Evolutionary conservation across 1,140 invertebrate genomes (phyloP).

Genomic region (Habropoda laboriosa): DNA sequence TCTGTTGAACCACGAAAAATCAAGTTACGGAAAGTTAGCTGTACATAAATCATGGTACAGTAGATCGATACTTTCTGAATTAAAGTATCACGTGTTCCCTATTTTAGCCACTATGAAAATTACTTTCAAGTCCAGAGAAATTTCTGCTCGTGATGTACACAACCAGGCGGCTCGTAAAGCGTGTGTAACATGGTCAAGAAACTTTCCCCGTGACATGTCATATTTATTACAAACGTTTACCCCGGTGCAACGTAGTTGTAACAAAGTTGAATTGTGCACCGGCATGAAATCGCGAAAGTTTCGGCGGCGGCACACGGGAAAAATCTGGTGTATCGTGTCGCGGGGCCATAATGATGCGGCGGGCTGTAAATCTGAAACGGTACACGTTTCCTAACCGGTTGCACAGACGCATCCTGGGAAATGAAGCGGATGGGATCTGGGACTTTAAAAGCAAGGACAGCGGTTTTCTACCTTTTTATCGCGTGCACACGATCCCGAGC

Average conservation of each 20-base stretch:
- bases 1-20: too few relatives aligned
- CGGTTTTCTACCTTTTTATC: constrained; percentile 43
- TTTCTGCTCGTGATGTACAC: too few relatives aligned
- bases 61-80: too few relatives aligned
- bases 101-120: too few relatives aligned
- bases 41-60: too few relatives aligned
- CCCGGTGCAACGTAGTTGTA: too few relatives aligned
- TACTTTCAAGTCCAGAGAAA: too few relatives aligned
- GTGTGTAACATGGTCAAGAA: not conserved
- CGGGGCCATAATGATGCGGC: constrained; percentile 10
- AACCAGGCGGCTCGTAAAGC: not conserved
- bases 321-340: constrained; percentile 9
- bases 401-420: constrained; percentile 39
- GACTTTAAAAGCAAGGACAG: constrained; percentile 40
- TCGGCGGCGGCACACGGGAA: not conserved
- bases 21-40: too few relatives aligned
- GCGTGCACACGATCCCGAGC: constrained; percentile 34
- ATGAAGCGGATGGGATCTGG: constrained; percentile 33
- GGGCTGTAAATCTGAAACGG: constrained; percentile 31
- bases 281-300: not conserved
- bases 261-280: not conserved
- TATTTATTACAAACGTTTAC: not conserved
- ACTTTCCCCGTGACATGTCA: not conserved
- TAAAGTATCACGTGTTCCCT: too few relatives aligned
- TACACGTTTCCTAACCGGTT: constrained; percentile 14